phyloP scores from a whole-genome alignment of 2,113 vertebrate species.

The Delphinus delphis region DNA sequence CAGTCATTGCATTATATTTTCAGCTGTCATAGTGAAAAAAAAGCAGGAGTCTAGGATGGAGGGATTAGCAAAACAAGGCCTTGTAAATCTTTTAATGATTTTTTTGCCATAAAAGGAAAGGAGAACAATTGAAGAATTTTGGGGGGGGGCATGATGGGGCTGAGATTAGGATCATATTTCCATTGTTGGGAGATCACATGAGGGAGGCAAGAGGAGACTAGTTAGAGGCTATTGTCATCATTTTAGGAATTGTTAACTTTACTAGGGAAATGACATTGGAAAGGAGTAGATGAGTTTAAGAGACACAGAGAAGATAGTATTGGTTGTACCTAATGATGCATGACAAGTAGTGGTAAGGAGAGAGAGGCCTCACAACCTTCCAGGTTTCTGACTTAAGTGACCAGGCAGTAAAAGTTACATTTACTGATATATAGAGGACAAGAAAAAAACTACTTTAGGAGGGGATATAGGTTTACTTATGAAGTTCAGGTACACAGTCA shows the following conservation, averaged over 20 bases:
- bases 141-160: background rate
- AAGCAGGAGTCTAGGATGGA: background rate
- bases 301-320: background rate
- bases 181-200: background rate
- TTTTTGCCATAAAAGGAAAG: conserved; percentile 1
- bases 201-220: background rate
- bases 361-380: background rate
- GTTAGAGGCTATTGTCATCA: background rate
- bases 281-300: background rate
- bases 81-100: background rate
- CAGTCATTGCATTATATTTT: background rate
- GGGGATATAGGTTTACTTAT: background rate
- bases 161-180: background rate
- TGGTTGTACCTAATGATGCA: background rate
- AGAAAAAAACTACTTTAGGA: background rate
- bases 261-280: background rate
- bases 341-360: background rate
- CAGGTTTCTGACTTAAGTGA: background rate
- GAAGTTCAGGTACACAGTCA: background rate
- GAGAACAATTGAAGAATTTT: background rate
- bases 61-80: background rate
- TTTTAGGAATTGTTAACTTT: background rate
- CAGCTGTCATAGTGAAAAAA: background rate
- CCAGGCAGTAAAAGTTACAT: background rate
- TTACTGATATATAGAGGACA: background rate